Conservation (phyloP, 2,113 vertebrate species). For the Pseudorasbora parva region DNA sequence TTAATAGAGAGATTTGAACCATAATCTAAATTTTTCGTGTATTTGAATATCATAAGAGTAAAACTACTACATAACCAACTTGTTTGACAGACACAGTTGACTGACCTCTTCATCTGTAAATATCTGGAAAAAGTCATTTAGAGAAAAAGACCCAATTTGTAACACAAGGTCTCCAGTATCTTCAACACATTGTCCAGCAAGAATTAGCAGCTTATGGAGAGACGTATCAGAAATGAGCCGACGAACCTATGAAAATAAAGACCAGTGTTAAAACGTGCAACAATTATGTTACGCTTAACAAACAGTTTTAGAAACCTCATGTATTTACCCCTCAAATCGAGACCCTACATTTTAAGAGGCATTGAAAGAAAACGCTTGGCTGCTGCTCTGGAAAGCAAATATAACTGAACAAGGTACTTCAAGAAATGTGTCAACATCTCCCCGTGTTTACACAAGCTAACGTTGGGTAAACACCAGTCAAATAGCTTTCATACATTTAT, state of each 20-base stretch:
- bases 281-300: neutral
- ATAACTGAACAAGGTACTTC: neutral
- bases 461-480: neutral
- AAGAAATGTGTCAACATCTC: constrained; percentile 19
- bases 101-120: constrained; percentile 86
- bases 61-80: neutral
- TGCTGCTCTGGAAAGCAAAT: neutral
- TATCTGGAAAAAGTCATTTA: constrained; percentile 84
- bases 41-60: neutral
- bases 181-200: constrained; percentile 87
- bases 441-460: neutral
- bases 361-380: neutral
- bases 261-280: neutral
- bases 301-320: neutral
- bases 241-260: constrained; percentile 76
- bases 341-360: neutral
- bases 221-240: constrained; percentile 83
- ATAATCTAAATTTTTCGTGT: neutral
- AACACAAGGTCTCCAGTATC: constrained; percentile 86
- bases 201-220: constrained; percentile 87
- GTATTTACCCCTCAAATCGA: neutral
- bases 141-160: constrained; percentile 84
- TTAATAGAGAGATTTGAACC: neutral
- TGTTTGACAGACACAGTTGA: neutral
- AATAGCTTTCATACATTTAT: constrained; percentile 20